These are phyloP conservation scores for Indri indri DNA, from an alignment of 2,113 vertebrate species.

Conservation along the genomic window DNA sequence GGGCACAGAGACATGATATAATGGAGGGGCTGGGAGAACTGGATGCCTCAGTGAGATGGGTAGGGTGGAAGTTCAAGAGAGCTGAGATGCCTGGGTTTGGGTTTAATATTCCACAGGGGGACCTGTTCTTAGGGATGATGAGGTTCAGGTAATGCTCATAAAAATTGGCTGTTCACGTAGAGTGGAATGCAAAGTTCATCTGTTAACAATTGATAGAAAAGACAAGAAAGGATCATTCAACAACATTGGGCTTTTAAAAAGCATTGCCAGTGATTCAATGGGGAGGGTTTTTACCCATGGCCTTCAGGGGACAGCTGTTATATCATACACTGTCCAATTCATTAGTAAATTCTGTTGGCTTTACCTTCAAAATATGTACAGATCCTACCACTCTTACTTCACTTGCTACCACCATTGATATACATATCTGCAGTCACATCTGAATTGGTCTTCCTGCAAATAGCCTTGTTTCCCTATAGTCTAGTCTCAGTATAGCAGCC, in stretches of 20 bases:
- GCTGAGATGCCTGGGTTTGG: neutral
- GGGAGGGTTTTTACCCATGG: neutral
- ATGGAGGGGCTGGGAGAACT: no score
- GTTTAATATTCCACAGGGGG: neutral
- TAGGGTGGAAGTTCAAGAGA: no score
- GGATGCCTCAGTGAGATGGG: neutral
- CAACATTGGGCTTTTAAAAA: neutral
- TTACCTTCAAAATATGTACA: neutral
- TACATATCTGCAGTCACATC: neutral
- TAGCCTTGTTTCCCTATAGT: neutral
- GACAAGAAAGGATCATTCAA: neutral
- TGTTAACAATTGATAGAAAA: neutral
- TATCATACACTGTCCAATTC: no score
- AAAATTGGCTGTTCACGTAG: neutral
- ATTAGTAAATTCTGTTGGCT: neutral
- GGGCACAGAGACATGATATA: rapidly evolving
- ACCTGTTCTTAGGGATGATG: neutral
- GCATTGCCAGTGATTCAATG: neutral
- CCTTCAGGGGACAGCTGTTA: neutral
- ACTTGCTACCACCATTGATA: neutral
- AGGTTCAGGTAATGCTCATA: neutral
- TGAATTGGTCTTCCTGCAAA: neutral
- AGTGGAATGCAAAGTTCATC: neutral
- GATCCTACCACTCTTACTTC: neutral
- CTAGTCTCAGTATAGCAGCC: neutral